These are phyloP conservation scores for Protaetia brevitarsis DNA, from an alignment of 1,140 invertebrate species.

Conservation along the genomic window DNA sequence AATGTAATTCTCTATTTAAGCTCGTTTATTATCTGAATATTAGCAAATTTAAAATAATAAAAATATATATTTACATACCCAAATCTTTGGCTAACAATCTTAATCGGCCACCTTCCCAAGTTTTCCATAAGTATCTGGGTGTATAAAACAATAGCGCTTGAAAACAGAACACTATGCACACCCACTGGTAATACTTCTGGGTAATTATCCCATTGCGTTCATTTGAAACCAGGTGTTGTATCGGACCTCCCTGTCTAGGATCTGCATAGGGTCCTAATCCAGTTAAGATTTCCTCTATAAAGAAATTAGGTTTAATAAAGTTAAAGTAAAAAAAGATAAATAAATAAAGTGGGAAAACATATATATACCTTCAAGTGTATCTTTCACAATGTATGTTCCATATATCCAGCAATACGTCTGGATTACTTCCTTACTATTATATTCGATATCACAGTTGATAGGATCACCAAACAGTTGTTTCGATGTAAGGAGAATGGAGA, in stretches of 20 bases:
- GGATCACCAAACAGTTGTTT: slow-evolving; percentile 72
- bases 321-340: slow-evolving; percentile 13
- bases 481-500: slow-evolving; percentile 63
- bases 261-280: slow-evolving; percentile 24
- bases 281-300: slow-evolving; percentile 25
- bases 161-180: slow-evolving; percentile 75
- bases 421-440: slow-evolving; percentile 56
- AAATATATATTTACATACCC: slow-evolving; percentile 36
- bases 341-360: slow-evolving; percentile 34
- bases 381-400: slow-evolving; percentile 66
- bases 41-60: too few species aligned
- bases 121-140: slow-evolving; percentile 74
- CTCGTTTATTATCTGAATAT: too few species aligned
- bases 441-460: slow-evolving; percentile 60
- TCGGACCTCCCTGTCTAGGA: neutral
- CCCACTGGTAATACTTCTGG: slow-evolving; percentile 88
- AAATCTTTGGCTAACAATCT: slow-evolving; percentile 54
- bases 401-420: slow-evolving; percentile 77
- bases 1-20: too few species aligned
- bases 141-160: slow-evolving; percentile 74
- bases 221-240: neutral
- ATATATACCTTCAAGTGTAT: slow-evolving; percentile 50
- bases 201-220: slow-evolving; percentile 57
- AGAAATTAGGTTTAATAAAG: neutral
- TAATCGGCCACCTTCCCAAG: slow-evolving; percentile 66